A percentile compares a stretch with the other conserved stretches of the same genome.
These are phyloP conservation scores for Octodon degus DNA, from an alignment of 2,113 vertebrate genomes.

Conservation along the genomic window DNA sequence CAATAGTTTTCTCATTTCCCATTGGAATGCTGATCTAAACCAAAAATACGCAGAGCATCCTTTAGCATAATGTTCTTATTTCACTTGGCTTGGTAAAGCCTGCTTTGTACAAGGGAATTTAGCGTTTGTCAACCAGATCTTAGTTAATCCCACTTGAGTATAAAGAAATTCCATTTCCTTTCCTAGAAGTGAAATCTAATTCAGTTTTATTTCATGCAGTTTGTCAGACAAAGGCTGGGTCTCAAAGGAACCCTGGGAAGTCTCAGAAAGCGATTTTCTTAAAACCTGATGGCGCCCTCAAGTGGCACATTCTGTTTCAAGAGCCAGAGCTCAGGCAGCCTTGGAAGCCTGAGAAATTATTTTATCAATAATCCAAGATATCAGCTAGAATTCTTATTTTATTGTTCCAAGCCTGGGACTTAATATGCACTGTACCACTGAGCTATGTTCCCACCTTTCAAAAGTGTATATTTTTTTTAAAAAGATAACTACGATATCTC, in stretches of 20 bases:
- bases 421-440: background rate
- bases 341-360: background rate
- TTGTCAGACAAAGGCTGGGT: background rate
- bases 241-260: background rate
- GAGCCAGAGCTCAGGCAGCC: background rate
- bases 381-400: background rate
- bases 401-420: background rate
- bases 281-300: slow-evolving; percentile 84
- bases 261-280: slow-evolving; percentile 38
- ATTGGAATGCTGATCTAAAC: slow-evolving; percentile 75
- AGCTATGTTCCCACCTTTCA: background rate
- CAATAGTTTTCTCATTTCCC: slow-evolving; percentile 65
- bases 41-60: slow-evolving; percentile 65
- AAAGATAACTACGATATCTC: background rate
- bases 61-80: slow-evolving; percentile 58
- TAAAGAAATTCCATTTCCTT: slow-evolving; percentile 56
- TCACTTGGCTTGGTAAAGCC: slow-evolving; percentile 54
- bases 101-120: slow-evolving; percentile 4
- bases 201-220: background rate
- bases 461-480: background rate
- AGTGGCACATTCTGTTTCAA: slow-evolving; percentile 69
- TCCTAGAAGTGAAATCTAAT: slow-evolving; percentile 37
- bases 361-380: background rate
- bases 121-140: slow-evolving; percentile 48
- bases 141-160: slow-evolving; percentile 54